phyloP scores from a whole-genome alignment of 1,140 invertebrate species.

The Gryon sp. region DNA sequence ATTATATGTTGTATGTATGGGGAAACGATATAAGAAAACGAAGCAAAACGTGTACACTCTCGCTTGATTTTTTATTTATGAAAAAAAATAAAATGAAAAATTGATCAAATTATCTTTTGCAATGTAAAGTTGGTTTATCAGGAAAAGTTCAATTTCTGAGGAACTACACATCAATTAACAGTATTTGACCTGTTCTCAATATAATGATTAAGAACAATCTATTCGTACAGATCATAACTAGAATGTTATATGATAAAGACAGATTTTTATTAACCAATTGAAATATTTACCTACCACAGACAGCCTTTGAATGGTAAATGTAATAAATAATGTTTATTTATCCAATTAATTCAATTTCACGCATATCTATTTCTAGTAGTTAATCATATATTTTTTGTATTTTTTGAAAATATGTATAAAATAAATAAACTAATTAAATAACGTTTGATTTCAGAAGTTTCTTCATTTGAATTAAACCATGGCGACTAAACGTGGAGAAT shows the following conservation, averaged over 20 bases:
- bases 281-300: conserved; percentile 14
- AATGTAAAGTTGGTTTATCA: conserved; percentile 5
- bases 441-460: background rate
- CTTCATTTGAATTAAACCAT: conserved; percentile 40
- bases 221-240: conserved; percentile 49
- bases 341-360: too few relatives aligned
- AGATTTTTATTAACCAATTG: conserved; percentile 39
- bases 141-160: conserved; percentile 16
- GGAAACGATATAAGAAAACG: too few relatives aligned
- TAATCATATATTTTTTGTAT: too few relatives aligned
- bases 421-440: background rate
- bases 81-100: background rate
- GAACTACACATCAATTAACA: conserved; percentile 67
- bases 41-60: background rate
- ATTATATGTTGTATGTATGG: too few relatives aligned
- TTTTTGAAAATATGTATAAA: background rate
- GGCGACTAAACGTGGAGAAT: conserved; percentile 69
- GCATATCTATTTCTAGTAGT: too few relatives aligned
- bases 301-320: background rate
- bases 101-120: background rate
- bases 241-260: conserved; percentile 13
- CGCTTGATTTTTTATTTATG: background rate
- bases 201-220: conserved; percentile 72
- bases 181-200: conserved; percentile 71
- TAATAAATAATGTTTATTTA: conserved; percentile 7